Base-by-base conservation (phyloP, 2,113 vertebrate genomes). In the Hippotragus niger region DNA sequence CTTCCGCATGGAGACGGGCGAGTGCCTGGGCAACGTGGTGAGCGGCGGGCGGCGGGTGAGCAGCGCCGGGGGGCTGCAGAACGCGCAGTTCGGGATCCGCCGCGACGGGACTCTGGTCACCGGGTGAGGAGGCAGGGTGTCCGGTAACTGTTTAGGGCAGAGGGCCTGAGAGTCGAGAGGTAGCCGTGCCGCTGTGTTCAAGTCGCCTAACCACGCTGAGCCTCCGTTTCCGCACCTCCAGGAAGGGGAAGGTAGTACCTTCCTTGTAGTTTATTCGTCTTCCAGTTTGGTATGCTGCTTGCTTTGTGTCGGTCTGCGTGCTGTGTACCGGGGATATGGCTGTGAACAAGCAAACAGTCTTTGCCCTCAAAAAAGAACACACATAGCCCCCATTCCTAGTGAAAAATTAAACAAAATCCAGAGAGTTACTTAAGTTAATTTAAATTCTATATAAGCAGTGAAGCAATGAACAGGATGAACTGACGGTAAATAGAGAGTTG, bases 71-170 rank as follows among this genome's bases (percentile, higher is more conserved):
- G 99, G 99, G 0, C 25, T 99, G 55, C 99, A 99, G 97, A 99
- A 99, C 1, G 99, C 99, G 40, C 99, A 99, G 98, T 99, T 99
- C 97, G 99, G 99, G 67, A 99, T 99, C 98, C 99, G 99, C 97
- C 99, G 97, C 95, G 99, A 99, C 67, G 99, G 99, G 80, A 99
- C 99, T 16, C 98, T 99, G 93, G 99, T 99, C 94, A 99, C 99
- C 0, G 99, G 99, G 99, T 99, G 98, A 99, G 99, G 91, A 43
- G 25, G n/a, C 52, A 0, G 83, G 78, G 62, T 13, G 0, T 19
- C 50, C 52, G 11, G 43, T 9, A 74, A 64, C 60, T 71, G 50
- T 50, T 74, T 2, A 15, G 85, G 92, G 57, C 47, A 36, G 78
- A 31, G 83, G 62, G 36, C 27, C 55, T 21, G 93, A 87, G 84